Evolutionary conservation across 2,113 vertebrate genomes (phyloP).

Genomic region (Xenopus tropicalis): DNA sequence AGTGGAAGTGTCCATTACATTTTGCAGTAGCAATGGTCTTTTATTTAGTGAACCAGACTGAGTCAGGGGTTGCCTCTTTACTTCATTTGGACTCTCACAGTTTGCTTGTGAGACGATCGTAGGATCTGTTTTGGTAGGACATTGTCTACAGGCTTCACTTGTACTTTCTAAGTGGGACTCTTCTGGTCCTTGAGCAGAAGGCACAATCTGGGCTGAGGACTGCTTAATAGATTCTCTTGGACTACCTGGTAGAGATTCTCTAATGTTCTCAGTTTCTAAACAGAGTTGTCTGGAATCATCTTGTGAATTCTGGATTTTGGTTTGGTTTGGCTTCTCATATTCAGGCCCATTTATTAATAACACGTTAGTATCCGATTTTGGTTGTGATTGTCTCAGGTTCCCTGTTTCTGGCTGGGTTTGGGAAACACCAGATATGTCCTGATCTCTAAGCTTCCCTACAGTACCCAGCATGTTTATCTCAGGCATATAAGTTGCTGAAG

Average conservation of each 20-base stretch:
- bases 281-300: not conserved
- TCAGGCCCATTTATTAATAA: not conserved
- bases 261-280: not conserved
- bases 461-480: not conserved
- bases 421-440: not conserved
- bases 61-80: not conserved
- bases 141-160: not conserved
- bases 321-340: not conserved
- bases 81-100: not conserved
- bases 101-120: not conserved
- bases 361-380: not conserved
- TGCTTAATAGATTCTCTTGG: not conserved
- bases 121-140: not conserved
- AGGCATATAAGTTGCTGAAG: not conserved
- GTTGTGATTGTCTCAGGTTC: no score
- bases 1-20: not conserved
- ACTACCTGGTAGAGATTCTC: not conserved
- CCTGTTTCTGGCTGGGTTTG: not conserved
- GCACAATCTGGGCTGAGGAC: not conserved
- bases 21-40: not conserved
- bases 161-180: not conserved
- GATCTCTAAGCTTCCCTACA: not conserved
- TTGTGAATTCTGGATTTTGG: not conserved
- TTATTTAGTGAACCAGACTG: no score
- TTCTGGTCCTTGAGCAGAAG: not conserved